Evolutionary conservation across 2,888 invertebrate genomes (phyloP).

Genomic region (Acrobasis repandana): DNA sequence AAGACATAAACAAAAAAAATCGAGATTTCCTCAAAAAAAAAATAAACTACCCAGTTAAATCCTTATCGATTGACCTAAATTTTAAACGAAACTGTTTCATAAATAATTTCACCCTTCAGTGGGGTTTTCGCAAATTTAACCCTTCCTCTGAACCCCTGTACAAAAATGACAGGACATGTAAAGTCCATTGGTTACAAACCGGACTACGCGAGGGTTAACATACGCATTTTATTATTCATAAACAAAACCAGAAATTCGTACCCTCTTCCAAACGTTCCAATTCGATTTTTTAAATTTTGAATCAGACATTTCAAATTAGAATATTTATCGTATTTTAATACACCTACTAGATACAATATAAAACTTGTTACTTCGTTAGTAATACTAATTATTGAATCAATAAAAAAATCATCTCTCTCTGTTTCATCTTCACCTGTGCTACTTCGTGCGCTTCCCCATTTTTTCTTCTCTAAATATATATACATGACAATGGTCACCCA

Average conservation of each 20-base stretch:
- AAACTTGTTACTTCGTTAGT: no score
- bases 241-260: conserved; percentile 10
- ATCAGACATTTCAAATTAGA: not conserved
- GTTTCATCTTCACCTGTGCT: no score
- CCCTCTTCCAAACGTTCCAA: conserved; percentile 6
- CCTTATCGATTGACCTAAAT: conserved; percentile 33
- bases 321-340: no score
- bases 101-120: conserved; percentile 23
- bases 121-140: conserved; percentile 24
- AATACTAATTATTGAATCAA: no score
- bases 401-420: no score
- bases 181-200: conserved; percentile 65
- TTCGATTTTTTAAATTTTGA: conserved; percentile 10
- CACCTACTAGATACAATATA: no score
- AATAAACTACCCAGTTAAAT: not conserved
- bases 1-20: not conserved
- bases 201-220: conserved; percentile 44
- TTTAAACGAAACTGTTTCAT: conserved; percentile 21
- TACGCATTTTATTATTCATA: conserved; percentile 21
- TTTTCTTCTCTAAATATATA: no score
- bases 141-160: conserved; percentile 35
- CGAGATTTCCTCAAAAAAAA: not conserved
- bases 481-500: no score
- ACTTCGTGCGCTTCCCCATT: no score
- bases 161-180: conserved; percentile 62